phyloP scores from a whole-genome alignment of 2,797 vertebrate genomes.

The Oryzias sinensis region DNA sequence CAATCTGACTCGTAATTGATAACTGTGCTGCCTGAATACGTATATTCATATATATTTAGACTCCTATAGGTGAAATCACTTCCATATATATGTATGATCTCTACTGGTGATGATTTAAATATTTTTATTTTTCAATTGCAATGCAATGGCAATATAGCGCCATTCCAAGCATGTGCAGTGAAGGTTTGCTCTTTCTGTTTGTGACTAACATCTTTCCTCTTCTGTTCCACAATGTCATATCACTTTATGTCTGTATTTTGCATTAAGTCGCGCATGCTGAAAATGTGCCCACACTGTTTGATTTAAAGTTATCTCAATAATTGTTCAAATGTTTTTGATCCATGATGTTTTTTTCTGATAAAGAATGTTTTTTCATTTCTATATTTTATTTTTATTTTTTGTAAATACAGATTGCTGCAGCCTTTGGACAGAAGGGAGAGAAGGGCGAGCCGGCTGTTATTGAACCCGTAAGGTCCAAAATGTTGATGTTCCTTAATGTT shows the following conservation, averaged over 20 bases:
- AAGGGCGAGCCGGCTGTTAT: slow-evolving; percentile 97
- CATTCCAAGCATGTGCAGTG: slow-evolving; percentile 49
- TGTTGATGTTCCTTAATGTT: background rate
- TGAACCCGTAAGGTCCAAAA: slow-evolving; percentile 87
- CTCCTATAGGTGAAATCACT: no score
- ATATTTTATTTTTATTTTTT: slow-evolving; percentile 39
- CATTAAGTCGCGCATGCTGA: slow-evolving; percentile 10
- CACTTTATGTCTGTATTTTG: slow-evolving; percentile 23
- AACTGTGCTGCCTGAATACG: no score
- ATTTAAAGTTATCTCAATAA: background rate
- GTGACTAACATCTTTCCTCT: slow-evolving; percentile 51
- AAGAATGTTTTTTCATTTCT: slow-evolving; percentile 16
- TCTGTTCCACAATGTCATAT: slow-evolving; percentile 20
- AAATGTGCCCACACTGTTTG: slow-evolving; percentile 17
- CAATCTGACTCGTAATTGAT: no score
- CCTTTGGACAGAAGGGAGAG: slow-evolving; percentile 91
- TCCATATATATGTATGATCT: no score
- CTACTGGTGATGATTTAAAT: no score
- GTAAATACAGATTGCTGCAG: slow-evolving; percentile 80
- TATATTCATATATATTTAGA: no score
- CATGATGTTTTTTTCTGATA: slow-evolving; percentile 6
- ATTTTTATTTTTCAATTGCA: slow-evolving; percentile 23
- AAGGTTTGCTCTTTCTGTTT: slow-evolving; percentile 16
- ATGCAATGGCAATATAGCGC: slow-evolving; percentile 48
- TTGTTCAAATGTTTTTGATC: slow-evolving; percentile 10